Evolutionary conservation across 2,888 invertebrate species (phyloP), one percentile per base, ranked within the genome.

Genomic region (Agonopterix heracliana): DNA sequence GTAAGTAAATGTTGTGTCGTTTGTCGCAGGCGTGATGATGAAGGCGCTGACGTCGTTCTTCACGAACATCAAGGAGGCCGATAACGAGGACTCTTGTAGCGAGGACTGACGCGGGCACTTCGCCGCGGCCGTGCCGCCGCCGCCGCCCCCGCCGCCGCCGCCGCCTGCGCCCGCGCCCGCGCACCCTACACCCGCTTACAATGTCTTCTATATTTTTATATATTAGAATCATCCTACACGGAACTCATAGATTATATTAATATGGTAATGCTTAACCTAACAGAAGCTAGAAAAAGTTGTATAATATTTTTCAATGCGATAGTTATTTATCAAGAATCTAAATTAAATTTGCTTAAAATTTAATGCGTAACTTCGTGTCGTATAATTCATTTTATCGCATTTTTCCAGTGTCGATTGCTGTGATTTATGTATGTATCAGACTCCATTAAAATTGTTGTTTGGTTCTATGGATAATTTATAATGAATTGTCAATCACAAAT

Each of bases 1-100:
- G 26, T 26, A 5, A 26, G 7, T 26, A 3, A 1, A 1, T 3
- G 26, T 26, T 26, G 26, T 14, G 14, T 26, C 3, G 26, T 26
- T 17, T 2, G 48, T 55, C 56, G 40, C 64, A 91, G 94, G 93
- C 60, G 92, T 95, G 41, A 93, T 94, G 65, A 75, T 93, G 62
- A 92, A 92, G 76, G 92, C 93, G 63, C 89, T 95, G 55, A 92
- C 92, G 50, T 92, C 92, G 59, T 94, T 94, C 88, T 93, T 93
- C 82, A 92, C 91, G 45, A 90, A 90, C 70, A 86, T 94, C 60
- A 90, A 90, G 69, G 93, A 93, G 76, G 90, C 89, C 47, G 93
- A 93, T 62, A 92, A 92, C 60, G 90, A 92, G 58, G 90, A 88
- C 66, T 86, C 88, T 5, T 79, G 83, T 61, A 85, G 87, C 66